Evolutionary conservation across 2,113 vertebrate species (phyloP).

Genomic region (Oncorhynchus gorbuscha): DNA sequence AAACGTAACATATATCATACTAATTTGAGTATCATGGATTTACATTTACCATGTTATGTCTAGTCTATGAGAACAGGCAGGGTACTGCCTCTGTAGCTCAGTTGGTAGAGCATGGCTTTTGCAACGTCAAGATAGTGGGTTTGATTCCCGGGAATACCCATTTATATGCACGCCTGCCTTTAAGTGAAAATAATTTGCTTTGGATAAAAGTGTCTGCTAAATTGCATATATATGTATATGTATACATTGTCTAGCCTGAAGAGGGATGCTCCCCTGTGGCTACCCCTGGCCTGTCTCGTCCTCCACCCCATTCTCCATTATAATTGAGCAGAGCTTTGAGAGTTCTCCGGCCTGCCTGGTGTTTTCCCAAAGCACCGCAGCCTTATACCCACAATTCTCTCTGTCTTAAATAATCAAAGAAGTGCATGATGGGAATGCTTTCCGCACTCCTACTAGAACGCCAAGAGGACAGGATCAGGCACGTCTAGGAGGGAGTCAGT

Average conservation of each 20-base stretch:
- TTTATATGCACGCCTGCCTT: no score
- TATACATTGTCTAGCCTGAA: slow-evolving; percentile 66
- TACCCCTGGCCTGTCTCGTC: slow-evolving; percentile 70
- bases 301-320: slow-evolving; percentile 73
- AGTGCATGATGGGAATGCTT: slow-evolving; percentile 78
- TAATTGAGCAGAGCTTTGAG: slow-evolving; percentile 89
- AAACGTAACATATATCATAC: no score
- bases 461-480: slow-evolving; percentile 80
- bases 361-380: slow-evolving; percentile 65
- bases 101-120: no score
- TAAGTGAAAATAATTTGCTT: no score
- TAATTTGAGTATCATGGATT: no score
- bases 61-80: no score
- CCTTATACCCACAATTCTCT: slow-evolving; percentile 33
- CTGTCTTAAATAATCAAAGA: slow-evolving; percentile 56
- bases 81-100: no score
- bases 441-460: slow-evolving; percentile 79
- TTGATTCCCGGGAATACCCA: no score
- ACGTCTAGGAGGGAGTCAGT: slow-evolving; percentile 74
- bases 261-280: slow-evolving; percentile 77
- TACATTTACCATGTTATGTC: no score
- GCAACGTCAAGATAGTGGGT: no score
- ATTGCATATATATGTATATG: no score
- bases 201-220: no score
- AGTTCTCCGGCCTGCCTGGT: slow-evolving; percentile 80